Evolutionary conservation across 2,113 vertebrate genomes (phyloP).

Genomic region (Erythrocercus mccallii): DNA sequence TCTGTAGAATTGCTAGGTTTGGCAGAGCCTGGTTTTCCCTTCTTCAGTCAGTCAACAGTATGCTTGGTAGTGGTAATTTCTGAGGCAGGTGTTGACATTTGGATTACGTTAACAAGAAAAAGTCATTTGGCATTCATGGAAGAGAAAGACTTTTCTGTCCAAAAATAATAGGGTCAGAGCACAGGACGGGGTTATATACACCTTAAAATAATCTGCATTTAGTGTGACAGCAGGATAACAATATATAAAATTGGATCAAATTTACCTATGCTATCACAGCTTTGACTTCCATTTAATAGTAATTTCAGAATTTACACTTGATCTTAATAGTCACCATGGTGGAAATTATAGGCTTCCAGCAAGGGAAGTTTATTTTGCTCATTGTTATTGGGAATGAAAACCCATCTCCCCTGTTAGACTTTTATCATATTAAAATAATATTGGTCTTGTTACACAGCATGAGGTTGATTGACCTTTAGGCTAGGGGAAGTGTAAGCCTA

Average conservation of each 20-base stretch:
- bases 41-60: neutral
- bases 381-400: neutral
- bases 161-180: neutral
- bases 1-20: neutral
- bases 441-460: neutral
- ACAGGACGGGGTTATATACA: neutral
- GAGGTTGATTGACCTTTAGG: conserved; percentile 5
- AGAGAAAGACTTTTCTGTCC: neutral
- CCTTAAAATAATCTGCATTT: neutral
- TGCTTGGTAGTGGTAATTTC: neutral
- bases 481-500: neutral
- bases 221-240: neutral
- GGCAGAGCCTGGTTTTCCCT: neutral
- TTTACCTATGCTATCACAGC: neutral
- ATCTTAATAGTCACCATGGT: neutral
- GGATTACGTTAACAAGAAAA: neutral
- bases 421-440: neutral
- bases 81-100: neutral
- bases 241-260: neutral
- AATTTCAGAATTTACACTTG: neutral
- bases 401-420: neutral
- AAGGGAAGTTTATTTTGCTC: neutral
- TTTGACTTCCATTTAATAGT: neutral
- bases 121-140: neutral
- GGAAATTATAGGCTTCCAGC: neutral